Base-by-base conservation (phyloP, 2,888 invertebrate species). In the Boloria euphrosyne region DNA sequence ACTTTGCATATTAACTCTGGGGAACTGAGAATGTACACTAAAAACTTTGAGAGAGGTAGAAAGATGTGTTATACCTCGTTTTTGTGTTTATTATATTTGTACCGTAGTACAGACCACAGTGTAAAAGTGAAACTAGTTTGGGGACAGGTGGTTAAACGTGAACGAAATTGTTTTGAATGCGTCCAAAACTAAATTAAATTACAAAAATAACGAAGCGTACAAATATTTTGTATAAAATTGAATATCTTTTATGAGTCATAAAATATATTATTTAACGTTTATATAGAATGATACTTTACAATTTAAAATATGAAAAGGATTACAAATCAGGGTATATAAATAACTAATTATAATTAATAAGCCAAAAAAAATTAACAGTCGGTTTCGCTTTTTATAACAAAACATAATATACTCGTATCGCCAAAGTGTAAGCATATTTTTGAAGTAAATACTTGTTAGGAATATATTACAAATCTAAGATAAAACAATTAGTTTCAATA, bases 51-150 rank as follows among this genome's bases (percentile, higher is more conserved):
- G 66, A 53, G 65, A 60, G 65, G 52, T 66, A 49, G 60, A 70
- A 66, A 70, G 59, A 49, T 66, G 51, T 65, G 66, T 60, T 68
- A 66, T 71, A 71, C 66, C 59, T 67, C 53, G 60, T 52, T 66
- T 66, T 66, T 54, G 55, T 69, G 69, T 72, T 67, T 65, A 71
- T 70, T 67, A 71, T 69, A 59, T 46, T 54, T 7, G 7, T 38
- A 54, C 54, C 65, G 49, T 57, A 53, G 54, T 53, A 53, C 66
- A 47, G 55, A 67, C 70, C 72, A 31, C 68, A 67, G 62, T 64
- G 68, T 66, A 72, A 71, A 69, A 68, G 71, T 66, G 67, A 69
- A 69, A 72, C 69, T 68, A 69, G 69, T 72, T 71, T 72, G 65
- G 69, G 71, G 66, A 65, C 69, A 69, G 69, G 69, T 69, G 22